Evolutionary conservation across 1,140 invertebrate species (phyloP), one percentile per base, ranked within the genome.

Genomic region (Heliconius hermathena): DNA sequence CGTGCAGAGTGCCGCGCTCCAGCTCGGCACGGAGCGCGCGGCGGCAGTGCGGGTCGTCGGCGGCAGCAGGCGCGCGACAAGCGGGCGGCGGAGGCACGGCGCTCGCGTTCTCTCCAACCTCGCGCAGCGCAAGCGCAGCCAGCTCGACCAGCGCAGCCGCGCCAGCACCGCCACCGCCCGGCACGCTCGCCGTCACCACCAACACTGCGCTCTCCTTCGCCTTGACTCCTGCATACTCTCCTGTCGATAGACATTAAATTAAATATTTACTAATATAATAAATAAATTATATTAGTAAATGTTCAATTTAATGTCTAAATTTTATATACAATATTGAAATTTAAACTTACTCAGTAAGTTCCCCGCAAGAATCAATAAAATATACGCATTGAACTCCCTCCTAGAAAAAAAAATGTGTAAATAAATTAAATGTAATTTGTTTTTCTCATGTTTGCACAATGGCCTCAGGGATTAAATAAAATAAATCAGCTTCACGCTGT

Each of bases 151-250:
- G 71, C 8, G 80, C 83, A 1, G 66, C 20, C 13, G 78, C 71
- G 22, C 71, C 75, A 20, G 60, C 46, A 4, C 49, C 74, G 13
- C 60, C 74, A 9, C 76, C 80, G 6, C 82, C 82, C 29, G 81
- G 79, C 52, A 82, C 75, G 71, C 80, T 81, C 73, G 84, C 85
- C 41, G 83, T 83, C 77, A 83, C 85, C 57, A 77, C 76, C 71
- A 81, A 33, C 16, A 66, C 78, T 16, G 54, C 20, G 1, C 73
- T 77, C 33, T 83, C 54, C 75, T 77, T 46, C 49, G 26, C 49
- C 8, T 57, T 26, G 1, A 22, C 70, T 22, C 72, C 71, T 16
- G 76, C 71, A 52, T 18, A n/a, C 29, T 46, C 46, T 38, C 22
- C 60, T 71, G 57, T 41, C 46, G 16, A 71, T 41, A 52, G 8